Evolutionary conservation across 2,797 vertebrate species (phyloP).

Genomic region (Buceros bicornis): DNA sequence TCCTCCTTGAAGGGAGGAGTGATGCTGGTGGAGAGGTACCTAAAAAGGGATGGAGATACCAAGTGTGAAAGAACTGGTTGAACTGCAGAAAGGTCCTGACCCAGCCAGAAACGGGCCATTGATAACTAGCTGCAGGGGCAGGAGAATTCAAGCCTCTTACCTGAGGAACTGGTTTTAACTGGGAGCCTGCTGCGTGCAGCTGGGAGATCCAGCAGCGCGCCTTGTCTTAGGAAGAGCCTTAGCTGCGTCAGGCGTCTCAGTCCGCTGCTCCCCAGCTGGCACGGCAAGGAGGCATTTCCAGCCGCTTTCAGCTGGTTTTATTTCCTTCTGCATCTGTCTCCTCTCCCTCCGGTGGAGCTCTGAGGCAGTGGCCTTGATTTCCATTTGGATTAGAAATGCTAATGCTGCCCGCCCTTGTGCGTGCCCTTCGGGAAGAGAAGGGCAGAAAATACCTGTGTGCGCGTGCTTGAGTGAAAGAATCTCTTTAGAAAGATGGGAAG

Average conservation of each 20-base stretch:
- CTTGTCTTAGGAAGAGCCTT: not conserved
- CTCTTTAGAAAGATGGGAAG: not conserved
- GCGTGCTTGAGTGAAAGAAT: not conserved
- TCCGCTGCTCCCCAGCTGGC: fast-evolving
- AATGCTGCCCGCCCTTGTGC: not conserved
- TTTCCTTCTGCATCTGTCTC: not conserved
- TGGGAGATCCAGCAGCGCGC: fast-evolving
- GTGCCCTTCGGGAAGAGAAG: not conserved
- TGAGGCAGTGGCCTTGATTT: not conserved
- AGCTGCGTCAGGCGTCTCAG: not conserved
- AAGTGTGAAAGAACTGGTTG: not conserved
- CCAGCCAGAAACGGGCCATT: not conserved
- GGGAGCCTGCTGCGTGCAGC: not conserved
- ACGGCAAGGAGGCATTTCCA: not conserved
- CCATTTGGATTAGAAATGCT: not conserved
- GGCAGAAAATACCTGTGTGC: not conserved
- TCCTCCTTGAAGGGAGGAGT: not conserved
- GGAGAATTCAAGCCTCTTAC: not conserved
- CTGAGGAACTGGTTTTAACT: not conserved
- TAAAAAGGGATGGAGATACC: not conserved
- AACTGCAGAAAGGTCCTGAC: not conserved
- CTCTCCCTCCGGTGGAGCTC: not conserved
- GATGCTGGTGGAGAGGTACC: not conserved
- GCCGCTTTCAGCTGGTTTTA: not conserved
- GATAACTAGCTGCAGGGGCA: not conserved